Conservation (phyloP, 2,888 invertebrate genomes). For the Anarsia innoxiella region DNA sequence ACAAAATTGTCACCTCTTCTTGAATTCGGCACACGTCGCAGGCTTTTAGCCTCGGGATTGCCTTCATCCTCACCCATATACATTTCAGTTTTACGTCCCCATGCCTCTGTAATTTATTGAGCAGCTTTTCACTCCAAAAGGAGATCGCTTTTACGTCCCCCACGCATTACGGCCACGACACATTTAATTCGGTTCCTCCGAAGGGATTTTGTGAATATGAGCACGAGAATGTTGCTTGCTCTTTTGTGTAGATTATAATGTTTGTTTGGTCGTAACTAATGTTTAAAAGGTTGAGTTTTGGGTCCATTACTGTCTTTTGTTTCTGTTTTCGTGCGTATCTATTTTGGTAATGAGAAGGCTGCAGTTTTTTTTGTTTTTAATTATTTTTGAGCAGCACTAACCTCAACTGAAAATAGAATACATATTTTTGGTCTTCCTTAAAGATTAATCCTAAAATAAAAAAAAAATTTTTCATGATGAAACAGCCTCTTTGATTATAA, state of each 20-base stretch:
- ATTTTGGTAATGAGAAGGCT: too few relatives aligned
- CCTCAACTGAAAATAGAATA: too few relatives aligned
- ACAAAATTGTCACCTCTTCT: background rate
- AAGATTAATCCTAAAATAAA: too few relatives aligned
- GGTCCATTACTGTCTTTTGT: too few relatives aligned
- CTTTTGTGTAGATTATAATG: background rate
- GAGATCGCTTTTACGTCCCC: constrained; percentile 3
- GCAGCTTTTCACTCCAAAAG: constrained; percentile 5
- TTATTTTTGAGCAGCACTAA: too few relatives aligned
- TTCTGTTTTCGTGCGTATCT: too few relatives aligned
- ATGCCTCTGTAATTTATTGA: constrained; percentile 10
- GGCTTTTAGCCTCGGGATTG: background rate
- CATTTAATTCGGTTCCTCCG: constrained; percentile 3
- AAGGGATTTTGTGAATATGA: background rate
- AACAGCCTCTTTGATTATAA: too few relatives aligned
- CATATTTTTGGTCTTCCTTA: too few relatives aligned
- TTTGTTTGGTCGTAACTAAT: too few relatives aligned
- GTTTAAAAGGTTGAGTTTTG: too few relatives aligned
- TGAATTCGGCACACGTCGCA: background rate
- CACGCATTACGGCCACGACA: constrained; percentile 1
- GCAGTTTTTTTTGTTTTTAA: too few relatives aligned
- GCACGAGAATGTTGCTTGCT: background rate
- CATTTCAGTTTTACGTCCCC: constrained; percentile 8
- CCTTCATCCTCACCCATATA: constrained; percentile 1
- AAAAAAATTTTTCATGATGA: too few relatives aligned